Base-by-base conservation (phyloP, 2,888 invertebrate genomes). In the Lysandra coridon region DNA sequence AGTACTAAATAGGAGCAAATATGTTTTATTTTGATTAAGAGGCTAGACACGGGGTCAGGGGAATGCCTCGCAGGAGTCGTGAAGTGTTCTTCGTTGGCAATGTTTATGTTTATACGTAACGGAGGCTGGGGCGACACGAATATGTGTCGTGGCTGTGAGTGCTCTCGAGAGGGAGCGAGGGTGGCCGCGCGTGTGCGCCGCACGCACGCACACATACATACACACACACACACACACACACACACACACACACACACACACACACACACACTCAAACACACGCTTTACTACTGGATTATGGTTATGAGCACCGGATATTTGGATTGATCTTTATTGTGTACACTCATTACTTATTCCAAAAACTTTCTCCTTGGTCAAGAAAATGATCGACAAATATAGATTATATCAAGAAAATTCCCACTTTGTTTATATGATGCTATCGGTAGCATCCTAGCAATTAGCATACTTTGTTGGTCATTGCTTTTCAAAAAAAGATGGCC, bases 261-360 rank as follows among this genome's bases (percentile, higher is more conserved):
- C 82, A 82, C 79, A 79, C 64, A 80, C 82, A 83, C 79, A 79
- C 64, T 76, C 82, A 82, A 79, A 79, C 64, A 80, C 82, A 83
- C 79, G 75, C 64, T 76, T 79, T 73, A 49, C 17, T 76, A 49
- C 73, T 81, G 81, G 82, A 80, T 82, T 83, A 83, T 84, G 84
- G 83, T 84, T 84, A 84, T 84, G 83, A 85, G 83, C 84, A 83
- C 84, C 86, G 85, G 87, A 87, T 86, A 83, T 83, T 83, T 81
- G 81, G 83, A 83, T 83, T 83, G 80, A 83, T 81, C 82, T 81
- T 84, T 82, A 82, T 84, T 83, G 83, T 82, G 74, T 79, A 79
- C 73, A 69, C 77, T 74, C 78, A 73, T 81, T 78, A 78, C 69
- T 74, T 78, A 69, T 69, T 69, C 69, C 69, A 14, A 69, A 69